Evolutionary conservation across 2,797 vertebrate species (phyloP).

Genomic region (Kryptopterus vitreolus): DNA sequence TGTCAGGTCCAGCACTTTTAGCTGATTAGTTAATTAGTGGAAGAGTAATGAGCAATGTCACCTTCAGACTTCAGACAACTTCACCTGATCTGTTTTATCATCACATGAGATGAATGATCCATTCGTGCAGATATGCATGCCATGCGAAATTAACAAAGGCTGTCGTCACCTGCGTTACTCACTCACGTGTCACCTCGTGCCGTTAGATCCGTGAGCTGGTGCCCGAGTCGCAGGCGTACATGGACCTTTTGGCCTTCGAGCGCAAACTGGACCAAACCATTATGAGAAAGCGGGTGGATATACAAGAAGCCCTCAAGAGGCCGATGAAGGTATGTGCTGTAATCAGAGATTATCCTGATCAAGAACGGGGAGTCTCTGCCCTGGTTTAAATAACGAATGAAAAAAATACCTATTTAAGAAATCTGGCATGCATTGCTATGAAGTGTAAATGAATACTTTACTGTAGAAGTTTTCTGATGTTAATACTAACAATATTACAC

Average conservation of each 20-base stretch:
- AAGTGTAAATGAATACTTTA: too few species aligned
- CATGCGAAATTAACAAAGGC: not conserved
- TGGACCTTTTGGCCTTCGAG: slow-evolving; percentile 97
- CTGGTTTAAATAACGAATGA: not conserved
- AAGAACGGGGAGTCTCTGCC: not conserved
- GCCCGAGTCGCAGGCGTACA: slow-evolving; percentile 98
- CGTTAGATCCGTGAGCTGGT: slow-evolving; percentile 95
- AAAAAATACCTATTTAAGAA: too few species aligned
- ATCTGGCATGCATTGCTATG: too few species aligned
- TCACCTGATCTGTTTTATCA: slow-evolving; percentile 16
- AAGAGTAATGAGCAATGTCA: not conserved
- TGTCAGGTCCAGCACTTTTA: slow-evolving; percentile 11
- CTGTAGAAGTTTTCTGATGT: too few species aligned
- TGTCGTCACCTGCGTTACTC: not conserved
- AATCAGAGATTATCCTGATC: not conserved
- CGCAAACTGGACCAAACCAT: slow-evolving; percentile 99
- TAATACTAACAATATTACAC: not conserved
- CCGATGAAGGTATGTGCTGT: slow-evolving; percentile 89
- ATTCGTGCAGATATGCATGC: not conserved
- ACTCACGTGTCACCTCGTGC: slow-evolving; percentile 20
- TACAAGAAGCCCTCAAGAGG: slow-evolving; percentile 97
- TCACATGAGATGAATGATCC: not conserved
- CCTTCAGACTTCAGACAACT: slow-evolving; percentile 26
- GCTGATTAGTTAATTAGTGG: slow-evolving; percentile 17
- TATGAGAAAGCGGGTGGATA: slow-evolving; percentile 97